Percentiles rank a stretch among this genome's conserved stretches.
phyloP scores from a whole-genome alignment of 2,113 vertebrate genomes.

The Emydocephalus ijimae region DNA sequence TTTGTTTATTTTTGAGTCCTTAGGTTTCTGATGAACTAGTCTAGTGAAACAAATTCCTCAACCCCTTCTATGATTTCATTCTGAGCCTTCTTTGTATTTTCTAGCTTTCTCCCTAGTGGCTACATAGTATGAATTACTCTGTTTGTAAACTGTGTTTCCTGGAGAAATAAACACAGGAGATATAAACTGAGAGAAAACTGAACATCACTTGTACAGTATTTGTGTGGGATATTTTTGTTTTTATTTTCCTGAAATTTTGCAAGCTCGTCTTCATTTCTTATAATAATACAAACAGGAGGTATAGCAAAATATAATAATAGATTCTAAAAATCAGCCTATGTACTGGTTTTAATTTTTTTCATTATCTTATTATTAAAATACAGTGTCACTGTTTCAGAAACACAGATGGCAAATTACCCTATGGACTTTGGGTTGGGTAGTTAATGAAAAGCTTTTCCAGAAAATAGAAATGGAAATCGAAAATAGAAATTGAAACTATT shows the following conservation, averaged over 20 bases:
- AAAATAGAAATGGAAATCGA: neutral
- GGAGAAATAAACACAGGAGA: neutral
- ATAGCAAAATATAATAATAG: slow-evolving; percentile 1
- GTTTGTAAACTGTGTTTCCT: neutral
- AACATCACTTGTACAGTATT: neutral
- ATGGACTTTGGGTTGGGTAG: fast-evolving
- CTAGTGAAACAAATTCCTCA: neutral
- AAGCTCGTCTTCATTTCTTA: neutral
- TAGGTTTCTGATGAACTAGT: neutral
- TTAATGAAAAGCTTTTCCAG: neutral
- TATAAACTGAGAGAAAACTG: neutral
- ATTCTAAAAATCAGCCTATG: neutral
- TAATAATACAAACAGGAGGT: neutral
- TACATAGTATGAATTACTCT: neutral
- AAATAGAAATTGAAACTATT: neutral
- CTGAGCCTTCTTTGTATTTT: neutral
- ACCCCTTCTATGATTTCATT: slow-evolving; percentile 1
- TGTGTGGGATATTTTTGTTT: neutral
- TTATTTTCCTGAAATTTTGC: neutral
- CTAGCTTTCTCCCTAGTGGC: neutral
- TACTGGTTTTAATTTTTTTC: neutral
- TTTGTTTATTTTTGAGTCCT: slow-evolving; percentile 5
- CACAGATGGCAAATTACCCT: neutral
- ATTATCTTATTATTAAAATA: neutral
- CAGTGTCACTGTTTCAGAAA: neutral